phyloP scores from a whole-genome alignment of 2,888 invertebrate species.

The Amiota mariae region DNA sequence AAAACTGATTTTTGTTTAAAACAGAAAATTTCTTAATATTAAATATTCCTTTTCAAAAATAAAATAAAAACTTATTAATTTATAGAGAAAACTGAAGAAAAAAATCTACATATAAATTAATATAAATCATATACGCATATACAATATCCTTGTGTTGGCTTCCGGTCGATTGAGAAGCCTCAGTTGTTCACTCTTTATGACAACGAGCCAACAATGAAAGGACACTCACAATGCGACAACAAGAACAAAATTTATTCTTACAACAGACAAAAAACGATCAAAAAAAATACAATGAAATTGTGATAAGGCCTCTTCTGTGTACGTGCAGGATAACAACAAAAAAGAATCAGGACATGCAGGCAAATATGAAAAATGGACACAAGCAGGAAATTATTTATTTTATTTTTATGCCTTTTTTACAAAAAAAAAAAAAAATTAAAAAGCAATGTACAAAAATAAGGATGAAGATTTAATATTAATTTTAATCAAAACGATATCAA shows the following conservation, averaged over 20 bases:
- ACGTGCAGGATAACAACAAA: background rate
- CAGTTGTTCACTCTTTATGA: background rate
- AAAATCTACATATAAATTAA: background rate
- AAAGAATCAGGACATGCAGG: background rate
- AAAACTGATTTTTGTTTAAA: no score
- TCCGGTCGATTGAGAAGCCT: no score
- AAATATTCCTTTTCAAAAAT: no score
- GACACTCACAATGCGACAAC: background rate
- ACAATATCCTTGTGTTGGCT: no score
- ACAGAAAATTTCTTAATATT: no score
- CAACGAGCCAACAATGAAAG: constrained; percentile 7
- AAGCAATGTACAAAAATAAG: no score
- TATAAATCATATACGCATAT: background rate
- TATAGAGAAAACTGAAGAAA: background rate
- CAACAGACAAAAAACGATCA: background rate
- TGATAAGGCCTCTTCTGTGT: background rate
- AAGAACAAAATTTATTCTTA: background rate
- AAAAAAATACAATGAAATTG: background rate
- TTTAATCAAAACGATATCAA: constrained; percentile 56
- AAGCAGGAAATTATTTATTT: constrained; percentile 64
- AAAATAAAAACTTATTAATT: background rate
- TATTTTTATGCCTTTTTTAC: constrained; percentile 47
- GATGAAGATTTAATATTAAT: constrained; percentile 59
- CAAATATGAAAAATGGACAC: constrained; percentile 43
- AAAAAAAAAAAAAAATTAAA: no score